A percentile compares a stretch with the other conserved stretches of the same genome.
These are phyloP conservation scores for Brenthis ino DNA, from an alignment of 2,888 invertebrate species.

Conservation along the genomic window DNA sequence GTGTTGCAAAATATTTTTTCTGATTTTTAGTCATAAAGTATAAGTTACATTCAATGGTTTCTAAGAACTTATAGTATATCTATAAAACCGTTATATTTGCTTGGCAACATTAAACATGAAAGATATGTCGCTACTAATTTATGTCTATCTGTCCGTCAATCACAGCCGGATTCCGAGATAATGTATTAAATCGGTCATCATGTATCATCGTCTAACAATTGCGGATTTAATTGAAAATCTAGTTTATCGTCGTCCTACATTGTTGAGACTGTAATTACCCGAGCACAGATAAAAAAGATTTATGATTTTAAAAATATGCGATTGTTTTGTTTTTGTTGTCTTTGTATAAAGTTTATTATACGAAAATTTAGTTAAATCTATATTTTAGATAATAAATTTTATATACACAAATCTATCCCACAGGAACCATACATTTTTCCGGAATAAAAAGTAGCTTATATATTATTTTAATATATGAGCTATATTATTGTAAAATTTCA, in stretches of 20 bases:
- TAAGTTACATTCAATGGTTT: not conserved
- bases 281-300: not conserved
- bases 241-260: constrained; percentile 8
- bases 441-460: no score
- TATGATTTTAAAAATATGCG: not conserved
- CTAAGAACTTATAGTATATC: no score
- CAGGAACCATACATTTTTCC: no score
- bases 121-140: constrained; percentile 13
- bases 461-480: no score
- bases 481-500: no score
- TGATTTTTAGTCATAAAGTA: not conserved
- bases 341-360: no score
- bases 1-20: not conserved
- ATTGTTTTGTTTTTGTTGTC: no score
- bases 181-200: constrained; percentile 17
- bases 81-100: constrained; percentile 5
- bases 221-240: constrained; percentile 6
- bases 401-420: no score
- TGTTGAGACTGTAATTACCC: constrained; percentile 2
- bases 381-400: no score
- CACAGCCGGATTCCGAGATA: constrained; percentile 20
- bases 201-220: constrained; percentile 19
- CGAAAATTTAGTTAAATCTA: no score
- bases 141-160: constrained; percentile 21
- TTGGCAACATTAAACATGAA: constrained; percentile 5